These are phyloP conservation scores for Prunella himalayana DNA, from an alignment of 2,113 vertebrate genomes.

Conservation along the genomic window DNA sequence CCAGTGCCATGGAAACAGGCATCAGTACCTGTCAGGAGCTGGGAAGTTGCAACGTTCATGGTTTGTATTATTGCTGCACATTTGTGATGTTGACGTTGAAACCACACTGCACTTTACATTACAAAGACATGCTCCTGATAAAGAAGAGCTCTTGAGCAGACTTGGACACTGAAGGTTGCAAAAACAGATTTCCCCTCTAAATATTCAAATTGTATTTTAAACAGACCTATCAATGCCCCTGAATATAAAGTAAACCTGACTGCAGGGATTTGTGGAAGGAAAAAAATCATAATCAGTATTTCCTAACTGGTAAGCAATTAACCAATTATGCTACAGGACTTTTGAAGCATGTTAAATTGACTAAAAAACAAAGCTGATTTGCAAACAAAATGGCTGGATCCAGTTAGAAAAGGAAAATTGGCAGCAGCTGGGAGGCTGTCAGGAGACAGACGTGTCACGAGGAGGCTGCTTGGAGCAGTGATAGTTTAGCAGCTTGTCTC, in stretches of 20 bases:
- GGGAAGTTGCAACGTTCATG: background rate
- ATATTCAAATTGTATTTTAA: background rate
- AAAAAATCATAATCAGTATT: background rate
- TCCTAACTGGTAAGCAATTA: constrained; percentile 37
- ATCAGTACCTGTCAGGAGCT: constrained; percentile 43
- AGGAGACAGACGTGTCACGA: background rate
- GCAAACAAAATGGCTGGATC: constrained; percentile 43
- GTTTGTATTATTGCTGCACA: background rate
- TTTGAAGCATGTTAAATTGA: constrained; percentile 16
- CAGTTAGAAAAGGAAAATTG: constrained; percentile 26
- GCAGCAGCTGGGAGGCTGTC: constrained; percentile 18
- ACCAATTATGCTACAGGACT: background rate
- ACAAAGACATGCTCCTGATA: background rate
- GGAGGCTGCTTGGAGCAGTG: background rate
- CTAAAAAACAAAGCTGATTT: constrained; percentile 39
- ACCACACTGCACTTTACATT: background rate
- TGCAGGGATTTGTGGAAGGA: background rate
- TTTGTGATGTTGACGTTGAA: background rate
- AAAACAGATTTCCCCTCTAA: background rate
- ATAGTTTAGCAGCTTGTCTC: background rate
- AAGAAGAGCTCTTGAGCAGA: background rate
- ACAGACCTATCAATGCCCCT: background rate
- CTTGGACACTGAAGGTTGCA: background rate
- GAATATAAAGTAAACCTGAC: background rate
- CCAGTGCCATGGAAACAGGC: constrained; percentile 46